Percentiles rank a stretch among this genome's conserved stretches.
Evolutionary conservation across 1,140 invertebrate species (phyloP).

Genomic region (Nephila pilipes): DNA sequence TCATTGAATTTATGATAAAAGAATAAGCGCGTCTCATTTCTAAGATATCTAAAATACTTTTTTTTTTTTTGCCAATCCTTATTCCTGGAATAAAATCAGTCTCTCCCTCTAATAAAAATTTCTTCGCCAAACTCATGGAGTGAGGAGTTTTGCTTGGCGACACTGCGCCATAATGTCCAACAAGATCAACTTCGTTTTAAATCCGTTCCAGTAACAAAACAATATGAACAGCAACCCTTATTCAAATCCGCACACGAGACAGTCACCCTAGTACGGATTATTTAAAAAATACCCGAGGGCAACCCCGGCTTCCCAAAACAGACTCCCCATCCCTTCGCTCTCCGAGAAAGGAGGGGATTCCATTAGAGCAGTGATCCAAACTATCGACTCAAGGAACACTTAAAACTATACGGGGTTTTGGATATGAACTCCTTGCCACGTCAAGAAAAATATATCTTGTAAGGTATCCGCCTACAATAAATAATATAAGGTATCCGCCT

Average conservation of each 20-base stretch:
- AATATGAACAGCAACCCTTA: slow-evolving; percentile 3
- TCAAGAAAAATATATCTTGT: no score
- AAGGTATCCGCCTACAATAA: no score
- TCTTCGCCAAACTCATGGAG: not conserved
- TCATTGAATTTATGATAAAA: no score
- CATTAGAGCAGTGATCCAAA: no score
- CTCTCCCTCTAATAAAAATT: not conserved
- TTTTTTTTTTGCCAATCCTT: no score
- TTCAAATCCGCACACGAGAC: slow-evolving; percentile 44
- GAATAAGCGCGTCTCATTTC: no score
- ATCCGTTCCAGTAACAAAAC: slow-evolving; percentile 6
- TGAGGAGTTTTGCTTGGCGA: not conserved
- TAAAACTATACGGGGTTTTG: no score
- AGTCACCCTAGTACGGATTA: slow-evolving; percentile 61
- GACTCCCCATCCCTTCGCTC: not conserved
- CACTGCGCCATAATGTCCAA: not conserved
- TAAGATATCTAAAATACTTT: no score
- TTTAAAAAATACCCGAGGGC: slow-evolving; percentile 46
- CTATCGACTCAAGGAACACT: no score
- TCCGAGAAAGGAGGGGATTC: not conserved
- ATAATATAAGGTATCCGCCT: no score
- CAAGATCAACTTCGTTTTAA: not conserved
- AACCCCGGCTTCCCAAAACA: slow-evolving; percentile 62
- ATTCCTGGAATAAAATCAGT: no score
- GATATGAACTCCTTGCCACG: no score